A percentile compares a stretch with the other conserved stretches of the same genome.
These are phyloP conservation scores for Nasua narica DNA, from an alignment of 2,797 vertebrate species.

Conservation along the genomic window DNA sequence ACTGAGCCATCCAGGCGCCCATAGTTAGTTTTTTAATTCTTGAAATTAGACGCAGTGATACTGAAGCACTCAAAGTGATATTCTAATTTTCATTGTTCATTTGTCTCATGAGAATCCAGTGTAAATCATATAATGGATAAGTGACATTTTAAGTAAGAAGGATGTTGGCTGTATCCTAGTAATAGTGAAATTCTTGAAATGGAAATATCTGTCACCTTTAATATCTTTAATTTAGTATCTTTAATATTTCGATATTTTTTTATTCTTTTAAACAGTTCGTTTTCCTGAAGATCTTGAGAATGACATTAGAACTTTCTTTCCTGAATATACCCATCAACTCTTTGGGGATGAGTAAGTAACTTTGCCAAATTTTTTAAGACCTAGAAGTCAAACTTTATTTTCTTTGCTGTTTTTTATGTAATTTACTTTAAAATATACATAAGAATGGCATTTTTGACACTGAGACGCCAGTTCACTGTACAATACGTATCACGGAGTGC, in stretches of 20 bases:
- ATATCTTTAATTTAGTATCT: neutral
- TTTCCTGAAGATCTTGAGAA: constrained; percentile 97
- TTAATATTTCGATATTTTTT: constrained; percentile 49
- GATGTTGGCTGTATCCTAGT: constrained; percentile 18
- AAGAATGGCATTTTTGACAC: constrained; percentile 9
- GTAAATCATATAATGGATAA: constrained; percentile 34
- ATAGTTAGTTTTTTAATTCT: no score
- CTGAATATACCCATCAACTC: constrained; percentile 96
- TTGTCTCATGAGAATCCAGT: constrained; percentile 22
- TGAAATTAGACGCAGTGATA: no score
- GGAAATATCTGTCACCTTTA: constrained; percentile 41
- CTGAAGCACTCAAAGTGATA: constrained; percentile 19
- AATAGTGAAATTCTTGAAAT: constrained; percentile 49
- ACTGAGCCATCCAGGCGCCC: no score
- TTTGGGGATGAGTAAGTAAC: constrained; percentile 97
- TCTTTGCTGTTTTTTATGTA: constrained; percentile 25
- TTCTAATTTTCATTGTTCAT: constrained; percentile 35
- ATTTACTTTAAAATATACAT: constrained; percentile 27
- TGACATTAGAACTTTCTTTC: constrained; percentile 95
- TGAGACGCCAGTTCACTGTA: neutral
- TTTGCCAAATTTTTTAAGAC: constrained; percentile 2
- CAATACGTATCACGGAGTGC: neutral
- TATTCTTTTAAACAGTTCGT: constrained; percentile 84
- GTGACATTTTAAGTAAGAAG: constrained; percentile 31
- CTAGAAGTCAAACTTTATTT: constrained; percentile 30